These are phyloP conservation scores for Aporophyla nigra DNA, from an alignment of 2,888 invertebrate genomes.

Conservation along the genomic window DNA sequence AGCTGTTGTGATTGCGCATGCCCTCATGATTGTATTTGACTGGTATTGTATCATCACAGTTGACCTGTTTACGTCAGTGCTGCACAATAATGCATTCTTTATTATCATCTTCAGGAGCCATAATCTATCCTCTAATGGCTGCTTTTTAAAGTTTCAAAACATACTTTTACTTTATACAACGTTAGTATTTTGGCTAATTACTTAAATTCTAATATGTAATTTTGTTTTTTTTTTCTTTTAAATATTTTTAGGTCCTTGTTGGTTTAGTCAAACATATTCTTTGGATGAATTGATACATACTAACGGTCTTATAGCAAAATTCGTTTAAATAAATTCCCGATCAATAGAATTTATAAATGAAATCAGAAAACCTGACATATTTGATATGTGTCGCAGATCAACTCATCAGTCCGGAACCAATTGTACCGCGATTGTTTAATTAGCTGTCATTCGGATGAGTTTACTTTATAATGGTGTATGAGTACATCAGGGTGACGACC, in stretches of 20 bases:
- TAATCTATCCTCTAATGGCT: not conserved
- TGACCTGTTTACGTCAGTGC: not conserved
- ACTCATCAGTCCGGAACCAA: conserved; percentile 12
- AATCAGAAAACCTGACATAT: conserved; percentile 6
- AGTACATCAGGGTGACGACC: not conserved
- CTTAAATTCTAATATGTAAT: not conserved
- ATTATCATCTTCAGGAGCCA: not conserved
- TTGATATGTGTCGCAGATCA: conserved; percentile 24
- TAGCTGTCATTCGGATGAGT: conserved; percentile 31
- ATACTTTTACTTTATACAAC: not conserved
- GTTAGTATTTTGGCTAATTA: not conserved
- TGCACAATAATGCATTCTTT: not conserved
- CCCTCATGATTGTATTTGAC: not conserved
- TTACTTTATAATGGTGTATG: not conserved
- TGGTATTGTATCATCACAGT: not conserved
- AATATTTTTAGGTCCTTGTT: no score
- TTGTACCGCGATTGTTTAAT: conserved; percentile 38
- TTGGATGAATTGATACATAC: no score
- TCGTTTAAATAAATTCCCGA: not conserved
- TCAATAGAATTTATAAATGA: not conserved
- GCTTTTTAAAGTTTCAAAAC: not conserved
- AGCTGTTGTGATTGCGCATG: conserved; percentile 12
- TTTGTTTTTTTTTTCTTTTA: not conserved
- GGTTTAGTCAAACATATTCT: not conserved
- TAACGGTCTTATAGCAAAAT: not conserved